These are phyloP conservation scores for Silurus asotus DNA, from an alignment of 2,113 vertebrate species.

Conservation along the genomic window DNA sequence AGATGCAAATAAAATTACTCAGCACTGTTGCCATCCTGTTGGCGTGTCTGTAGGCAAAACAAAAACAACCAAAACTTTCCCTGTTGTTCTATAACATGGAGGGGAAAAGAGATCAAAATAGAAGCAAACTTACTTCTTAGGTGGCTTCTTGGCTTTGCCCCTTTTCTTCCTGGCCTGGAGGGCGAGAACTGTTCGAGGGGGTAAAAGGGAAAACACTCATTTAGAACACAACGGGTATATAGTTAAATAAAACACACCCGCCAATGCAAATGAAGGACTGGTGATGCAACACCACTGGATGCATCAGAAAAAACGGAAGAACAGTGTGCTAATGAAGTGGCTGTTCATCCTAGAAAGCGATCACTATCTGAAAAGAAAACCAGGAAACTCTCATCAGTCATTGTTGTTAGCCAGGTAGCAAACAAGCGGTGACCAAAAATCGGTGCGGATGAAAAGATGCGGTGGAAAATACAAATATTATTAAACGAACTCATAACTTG, in stretches of 20 bases:
- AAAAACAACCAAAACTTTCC: not conserved
- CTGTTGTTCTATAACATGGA: not conserved
- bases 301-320: not conserved
- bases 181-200: slow-evolving; percentile 81
- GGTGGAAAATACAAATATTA: not conserved
- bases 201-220: slow-evolving; percentile 11
- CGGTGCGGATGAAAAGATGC: too few relatives aligned
- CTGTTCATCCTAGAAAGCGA: not conserved
- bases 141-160: slow-evolving; percentile 91
- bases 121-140: slow-evolving; percentile 86
- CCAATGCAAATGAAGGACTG: not conserved
- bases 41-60: not conserved
- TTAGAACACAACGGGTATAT: not conserved
- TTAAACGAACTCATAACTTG: too few relatives aligned
- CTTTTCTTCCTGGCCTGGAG: slow-evolving; percentile 96
- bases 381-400: not conserved
- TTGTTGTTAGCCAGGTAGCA: not conserved
- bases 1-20: not conserved
- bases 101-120: not conserved
- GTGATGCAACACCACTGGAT: not conserved
- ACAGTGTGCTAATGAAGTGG: not conserved
- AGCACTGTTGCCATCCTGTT: not conserved
- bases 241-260: slow-evolving; percentile 1
- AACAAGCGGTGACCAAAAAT: not conserved
- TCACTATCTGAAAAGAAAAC: not conserved